phyloP scores from a whole-genome alignment of 2,113 vertebrate species.

The Halichoeres trimaculatus region DNA sequence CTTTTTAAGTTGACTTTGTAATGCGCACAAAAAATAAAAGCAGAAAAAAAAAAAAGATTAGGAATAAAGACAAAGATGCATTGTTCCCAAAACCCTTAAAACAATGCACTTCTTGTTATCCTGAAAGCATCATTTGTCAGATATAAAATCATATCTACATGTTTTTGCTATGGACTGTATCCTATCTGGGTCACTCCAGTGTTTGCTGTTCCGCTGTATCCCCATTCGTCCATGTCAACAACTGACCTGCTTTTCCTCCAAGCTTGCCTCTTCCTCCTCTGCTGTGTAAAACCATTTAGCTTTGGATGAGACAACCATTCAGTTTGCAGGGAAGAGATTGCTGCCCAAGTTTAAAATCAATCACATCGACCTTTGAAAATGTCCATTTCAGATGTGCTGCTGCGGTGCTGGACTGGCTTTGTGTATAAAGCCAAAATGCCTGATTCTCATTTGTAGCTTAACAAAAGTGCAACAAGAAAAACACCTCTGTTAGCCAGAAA shows the following conservation, averaged over 20 bases:
- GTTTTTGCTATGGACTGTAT: conserved; percentile 38
- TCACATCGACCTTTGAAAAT: conserved; percentile 70
- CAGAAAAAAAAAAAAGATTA: background rate
- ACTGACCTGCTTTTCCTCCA: conserved; percentile 79
- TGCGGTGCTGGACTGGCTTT: background rate
- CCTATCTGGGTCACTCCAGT: conserved; percentile 73
- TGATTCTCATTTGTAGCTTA: background rate
- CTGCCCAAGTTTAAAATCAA: conserved; percentile 67
- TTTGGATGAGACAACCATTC: conserved; percentile 69
- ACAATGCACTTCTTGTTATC: background rate
- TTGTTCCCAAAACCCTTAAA: background rate
- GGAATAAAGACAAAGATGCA: background rate
- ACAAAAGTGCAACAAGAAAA: background rate
- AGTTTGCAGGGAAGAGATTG: conserved; percentile 49
- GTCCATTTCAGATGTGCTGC: conserved; percentile 56
- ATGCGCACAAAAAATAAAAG: background rate
- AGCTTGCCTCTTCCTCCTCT: conserved; percentile 46
- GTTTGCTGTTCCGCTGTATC: conserved; percentile 54
- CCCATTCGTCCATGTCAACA: conserved; percentile 79
- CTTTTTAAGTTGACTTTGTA: background rate
- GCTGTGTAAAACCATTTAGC: conserved; percentile 75
- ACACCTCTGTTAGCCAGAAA: background rate
- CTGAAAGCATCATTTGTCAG: too few relatives aligned
- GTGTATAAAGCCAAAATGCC: conserved; percentile 33
- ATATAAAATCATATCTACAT: background rate